Conservation (phyloP, 30 jellyfish, hydroid and myxozoan genomes). For the Morbakka virulenta region DNA sequence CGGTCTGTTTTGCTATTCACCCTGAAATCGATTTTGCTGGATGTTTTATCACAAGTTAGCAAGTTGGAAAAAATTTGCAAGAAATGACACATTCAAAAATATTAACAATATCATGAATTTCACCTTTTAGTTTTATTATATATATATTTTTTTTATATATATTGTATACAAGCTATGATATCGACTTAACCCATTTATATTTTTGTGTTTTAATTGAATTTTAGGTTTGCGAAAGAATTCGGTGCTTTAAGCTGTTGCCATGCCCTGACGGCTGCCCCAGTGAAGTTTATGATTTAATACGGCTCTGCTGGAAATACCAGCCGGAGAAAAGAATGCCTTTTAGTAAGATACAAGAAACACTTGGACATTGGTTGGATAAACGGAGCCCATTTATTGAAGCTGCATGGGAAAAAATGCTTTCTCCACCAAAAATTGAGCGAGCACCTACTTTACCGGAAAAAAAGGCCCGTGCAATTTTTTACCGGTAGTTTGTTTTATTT, state of each 20-base stretch:
- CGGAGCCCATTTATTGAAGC: slow-evolving; percentile 50
- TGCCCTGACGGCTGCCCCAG: slow-evolving; percentile 89
- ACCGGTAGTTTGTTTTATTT: no score
- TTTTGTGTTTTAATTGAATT: no score
- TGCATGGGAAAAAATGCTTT: slow-evolving; percentile 48
- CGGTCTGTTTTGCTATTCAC: no score
- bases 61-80: no score
- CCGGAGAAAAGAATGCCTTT: slow-evolving; percentile 62
- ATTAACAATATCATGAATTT: no score
- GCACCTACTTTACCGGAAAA: slow-evolving; percentile 52
- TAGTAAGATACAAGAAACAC: slow-evolving; percentile 32
- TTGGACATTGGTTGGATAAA: slow-evolving; percentile 42
- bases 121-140: no score
- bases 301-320: slow-evolving; percentile 74
- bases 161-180: no score
- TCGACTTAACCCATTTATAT: no score
- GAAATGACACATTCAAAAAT: no score
- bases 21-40: no score
- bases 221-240: slow-evolving; percentile 71
- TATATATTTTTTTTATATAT: no score
- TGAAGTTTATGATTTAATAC: slow-evolving; percentile 68
- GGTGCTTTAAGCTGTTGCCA: slow-evolving; percentile 51
- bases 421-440: slow-evolving; percentile 11
- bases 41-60: no score
- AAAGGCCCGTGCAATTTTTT: background rate